These are phyloP conservation scores for Idaea biselata DNA, from an alignment of 2,888 invertebrate genomes.

Conservation along the genomic window DNA sequence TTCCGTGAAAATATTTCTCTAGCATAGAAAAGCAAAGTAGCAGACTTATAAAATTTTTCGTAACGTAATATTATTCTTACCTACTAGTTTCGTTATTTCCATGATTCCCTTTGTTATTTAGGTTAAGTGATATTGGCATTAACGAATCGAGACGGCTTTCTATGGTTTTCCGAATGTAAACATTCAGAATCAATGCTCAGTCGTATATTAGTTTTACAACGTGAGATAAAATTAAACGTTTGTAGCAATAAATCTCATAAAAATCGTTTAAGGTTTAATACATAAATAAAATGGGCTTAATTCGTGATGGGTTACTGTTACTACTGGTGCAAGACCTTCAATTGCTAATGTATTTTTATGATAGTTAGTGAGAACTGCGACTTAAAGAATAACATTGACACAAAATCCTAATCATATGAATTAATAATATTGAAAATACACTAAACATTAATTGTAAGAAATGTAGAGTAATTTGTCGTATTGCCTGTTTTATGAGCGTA, in stretches of 20 bases:
- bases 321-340: conserved; percentile 21
- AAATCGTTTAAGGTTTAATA: conserved; percentile 24
- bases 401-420: background rate
- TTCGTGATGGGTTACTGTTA: conserved; percentile 22
- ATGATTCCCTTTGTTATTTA: background rate
- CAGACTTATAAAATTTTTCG: too few species aligned
- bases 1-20: too few species aligned
- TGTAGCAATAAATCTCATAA: conserved; percentile 31
- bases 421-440: background rate
- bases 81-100: background rate
- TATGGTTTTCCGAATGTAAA: conserved; percentile 30
- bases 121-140: background rate
- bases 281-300: conserved; percentile 28
- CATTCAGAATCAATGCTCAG: conserved; percentile 31
- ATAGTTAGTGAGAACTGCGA: conserved; percentile 1
- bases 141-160: background rate
- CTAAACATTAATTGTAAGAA: background rate
- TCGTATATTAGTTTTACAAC: conserved; percentile 37
- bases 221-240: conserved; percentile 36
- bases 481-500: background rate
- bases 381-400: conserved; percentile 1
- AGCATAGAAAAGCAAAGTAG: too few species aligned
- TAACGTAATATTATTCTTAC: background rate
- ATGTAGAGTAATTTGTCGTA: background rate
- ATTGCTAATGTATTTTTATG: conserved; percentile 19